phyloP scores from a whole-genome alignment of 2,888 invertebrate species.

The Teleogryllus oceanicus region DNA sequence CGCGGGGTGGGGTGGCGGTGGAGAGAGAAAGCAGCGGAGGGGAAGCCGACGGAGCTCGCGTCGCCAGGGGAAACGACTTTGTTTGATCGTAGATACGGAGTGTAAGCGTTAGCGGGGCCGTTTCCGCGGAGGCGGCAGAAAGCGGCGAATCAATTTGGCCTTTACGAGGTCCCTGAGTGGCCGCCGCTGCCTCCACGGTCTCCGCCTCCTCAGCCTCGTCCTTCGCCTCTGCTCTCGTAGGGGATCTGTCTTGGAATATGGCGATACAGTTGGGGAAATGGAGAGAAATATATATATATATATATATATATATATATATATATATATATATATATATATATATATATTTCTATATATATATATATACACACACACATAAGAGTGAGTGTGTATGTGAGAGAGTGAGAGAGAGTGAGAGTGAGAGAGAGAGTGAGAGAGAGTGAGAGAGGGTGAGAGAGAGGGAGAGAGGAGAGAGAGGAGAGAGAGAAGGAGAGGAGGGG shows the following conservation, averaged over 20 bases:
- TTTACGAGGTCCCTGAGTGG: not conserved
- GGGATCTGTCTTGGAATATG: not conserved
- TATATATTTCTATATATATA: no score
- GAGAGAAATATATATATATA: no score
- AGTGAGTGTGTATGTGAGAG: no score
- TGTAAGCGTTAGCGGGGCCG: not conserved
- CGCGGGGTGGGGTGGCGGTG: not conserved
- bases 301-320: no score
- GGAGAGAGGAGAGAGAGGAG: accelerated
- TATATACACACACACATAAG: no score
- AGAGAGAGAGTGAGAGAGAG: no score
- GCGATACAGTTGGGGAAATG: no score
- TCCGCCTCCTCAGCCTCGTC: not conserved
- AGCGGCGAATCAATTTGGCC: conserved; percentile 18
- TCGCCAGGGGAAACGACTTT: not conserved
- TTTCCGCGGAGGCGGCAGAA: not conserved
- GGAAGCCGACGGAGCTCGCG: not conserved
- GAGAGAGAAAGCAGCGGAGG: not conserved
- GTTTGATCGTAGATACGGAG: conserved; percentile 12
- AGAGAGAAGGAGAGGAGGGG: no score
- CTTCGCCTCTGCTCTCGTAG: not conserved
- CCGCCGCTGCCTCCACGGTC: not conserved
- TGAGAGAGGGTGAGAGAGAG: no score
- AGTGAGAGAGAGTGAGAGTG: no score
- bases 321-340: no score